A percentile compares a stretch with the other conserved stretches of the same genome.
phyloP scores from a whole-genome alignment of 2,113 vertebrate genomes.

The Ellobius talpinus region DNA sequence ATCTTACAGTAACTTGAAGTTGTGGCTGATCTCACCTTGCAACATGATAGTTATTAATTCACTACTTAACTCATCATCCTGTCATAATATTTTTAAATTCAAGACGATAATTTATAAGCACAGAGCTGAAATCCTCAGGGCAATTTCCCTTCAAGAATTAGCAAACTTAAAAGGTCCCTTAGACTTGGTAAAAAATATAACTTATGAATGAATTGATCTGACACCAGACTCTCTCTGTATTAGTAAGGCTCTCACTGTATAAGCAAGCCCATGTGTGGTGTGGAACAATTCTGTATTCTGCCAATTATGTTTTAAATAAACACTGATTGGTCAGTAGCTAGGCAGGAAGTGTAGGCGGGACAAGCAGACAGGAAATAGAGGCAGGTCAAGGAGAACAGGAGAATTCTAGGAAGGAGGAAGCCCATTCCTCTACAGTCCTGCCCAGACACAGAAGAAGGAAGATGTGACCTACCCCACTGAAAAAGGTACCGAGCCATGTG shows the following conservation, averaged over 20 bases:
- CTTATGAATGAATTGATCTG: neutral
- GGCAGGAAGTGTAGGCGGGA: no score
- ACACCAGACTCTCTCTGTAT: neutral
- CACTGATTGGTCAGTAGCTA: no score
- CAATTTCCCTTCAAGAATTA: neutral
- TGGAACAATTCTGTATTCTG: no score
- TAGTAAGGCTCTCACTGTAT: neutral
- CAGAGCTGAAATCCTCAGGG: neutral
- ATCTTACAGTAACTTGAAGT: neutral
- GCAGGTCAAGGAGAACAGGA: no score
- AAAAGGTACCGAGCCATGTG: no score
- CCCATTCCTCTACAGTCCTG: no score
- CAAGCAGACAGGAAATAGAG: no score
- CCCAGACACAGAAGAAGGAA: no score
- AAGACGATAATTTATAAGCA: neutral
- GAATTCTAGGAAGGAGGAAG: no score
- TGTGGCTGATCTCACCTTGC: neutral
- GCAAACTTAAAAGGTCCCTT: neutral
- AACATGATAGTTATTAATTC: neutral
- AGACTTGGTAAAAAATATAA: neutral
- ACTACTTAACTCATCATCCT: neutral
- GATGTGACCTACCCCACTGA: no score
- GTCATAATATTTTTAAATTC: neutral
- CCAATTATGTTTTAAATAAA: no score
- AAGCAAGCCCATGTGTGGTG: neutral